Base-by-base conservation (phyloP, 2,888 invertebrate genomes). In the Gymnoscelis rufifasciata region DNA sequence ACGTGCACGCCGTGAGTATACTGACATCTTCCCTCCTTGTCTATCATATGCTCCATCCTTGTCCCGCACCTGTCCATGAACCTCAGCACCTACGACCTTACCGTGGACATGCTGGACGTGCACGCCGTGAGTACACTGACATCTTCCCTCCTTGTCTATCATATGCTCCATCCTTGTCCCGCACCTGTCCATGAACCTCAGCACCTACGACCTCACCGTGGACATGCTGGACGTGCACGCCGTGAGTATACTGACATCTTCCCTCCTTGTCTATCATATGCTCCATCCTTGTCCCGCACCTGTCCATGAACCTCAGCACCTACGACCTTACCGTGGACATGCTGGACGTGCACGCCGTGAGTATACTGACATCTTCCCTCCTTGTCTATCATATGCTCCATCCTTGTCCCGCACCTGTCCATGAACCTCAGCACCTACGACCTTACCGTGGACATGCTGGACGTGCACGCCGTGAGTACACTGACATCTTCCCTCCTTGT, bases 211-310 rank as follows among this genome's bases (percentile, higher is more conserved):
- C 84, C 91, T 99, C 44, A 98, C 97, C 10, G 99, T 99, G 2
- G 99, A 99, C 78, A 98, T 98, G 97, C 88, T 99, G 44, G 99
- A 99, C 77, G 98, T 99, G 0, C 99, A 99, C 79, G 99, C 99
- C 39, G 97, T 95, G 76, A 91, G n/a, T n/a, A n/a, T n/a, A n/a
- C n/a, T n/a, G n/a, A n/a, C n/a, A n/a, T n/a, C n/a, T n/a, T n/a
- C n/a, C n/a, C n/a, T n/a, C n/a, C n/a, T n/a, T n/a, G n/a, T n/a
- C n/a, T n/a, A n/a, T n/a, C n/a, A n/a, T n/a, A n/a, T n/a, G n/a
- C n/a, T n/a, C n/a, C n/a, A n/a, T n/a, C n/a, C n/a, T n/a, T n/a
- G n/a, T n/a, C n/a, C n/a, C n/a, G n/a, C n/a, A n/a, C 84, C 92
- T 97, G 81, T 95, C 95, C 26, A 95, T 99, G 94, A 97, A 97